These are phyloP conservation scores for Sminthurinus aureus DNA, from an alignment of 2,888 invertebrate genomes.

Conservation along the genomic window DNA sequence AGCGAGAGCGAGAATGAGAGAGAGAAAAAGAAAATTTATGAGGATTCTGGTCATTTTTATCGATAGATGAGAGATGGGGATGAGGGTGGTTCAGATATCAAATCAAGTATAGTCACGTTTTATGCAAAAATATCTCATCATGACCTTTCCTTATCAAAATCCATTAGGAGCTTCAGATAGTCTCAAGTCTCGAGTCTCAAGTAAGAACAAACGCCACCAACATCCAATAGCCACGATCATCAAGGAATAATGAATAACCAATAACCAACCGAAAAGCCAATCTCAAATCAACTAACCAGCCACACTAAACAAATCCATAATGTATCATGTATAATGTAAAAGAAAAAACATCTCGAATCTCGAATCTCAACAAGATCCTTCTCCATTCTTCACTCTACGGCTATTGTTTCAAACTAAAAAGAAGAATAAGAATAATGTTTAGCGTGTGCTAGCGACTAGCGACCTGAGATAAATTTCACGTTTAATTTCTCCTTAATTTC, in stretches of 20 bases:
- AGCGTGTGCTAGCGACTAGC: too few relatives aligned
- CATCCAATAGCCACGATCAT: too few relatives aligned
- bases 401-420: too few relatives aligned
- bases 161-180: conserved; percentile 39
- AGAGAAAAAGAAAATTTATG: conserved; percentile 20
- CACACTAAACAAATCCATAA: background rate
- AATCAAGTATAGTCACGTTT: conserved; percentile 41
- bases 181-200: too few relatives aligned
- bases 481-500: too few relatives aligned
- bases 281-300: background rate
- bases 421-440: too few relatives aligned
- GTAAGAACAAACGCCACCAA: background rate
- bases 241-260: too few relatives aligned
- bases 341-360: background rate
- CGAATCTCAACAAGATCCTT: too few relatives aligned
- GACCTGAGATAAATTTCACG: too few relatives aligned
- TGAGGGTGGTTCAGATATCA: conserved; percentile 40
- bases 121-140: conserved; percentile 43
- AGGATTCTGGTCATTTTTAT: conserved; percentile 34
- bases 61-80: conserved; percentile 36
- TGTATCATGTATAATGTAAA: background rate
- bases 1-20: background rate
- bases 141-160: conserved; percentile 45
- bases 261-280: too few relatives aligned
- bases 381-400: too few relatives aligned